Conservation (phyloP, 2,113 vertebrate genomes). For the Candoia aspera region DNA sequence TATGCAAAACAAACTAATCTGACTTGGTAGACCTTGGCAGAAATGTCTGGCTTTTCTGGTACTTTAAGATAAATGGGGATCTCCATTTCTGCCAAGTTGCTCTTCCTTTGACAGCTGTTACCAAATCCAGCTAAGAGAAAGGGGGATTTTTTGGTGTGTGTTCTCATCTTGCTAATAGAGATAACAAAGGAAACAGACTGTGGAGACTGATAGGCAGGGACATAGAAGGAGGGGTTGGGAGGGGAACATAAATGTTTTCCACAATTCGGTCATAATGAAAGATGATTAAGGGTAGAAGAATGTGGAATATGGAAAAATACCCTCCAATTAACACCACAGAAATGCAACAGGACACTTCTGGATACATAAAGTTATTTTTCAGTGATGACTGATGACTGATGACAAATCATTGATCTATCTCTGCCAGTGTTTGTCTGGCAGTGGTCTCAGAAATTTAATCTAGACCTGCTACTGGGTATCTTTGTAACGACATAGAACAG, state of each 20-base stretch:
- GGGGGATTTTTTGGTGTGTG: background rate
- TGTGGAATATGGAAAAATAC: constrained; percentile 24
- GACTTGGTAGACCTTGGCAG: background rate
- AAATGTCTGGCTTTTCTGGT: background rate
- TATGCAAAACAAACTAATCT: background rate
- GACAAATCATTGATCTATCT: background rate
- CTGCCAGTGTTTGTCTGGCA: background rate
- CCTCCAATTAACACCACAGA: background rate
- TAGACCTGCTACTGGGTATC: background rate
- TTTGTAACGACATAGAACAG: background rate
- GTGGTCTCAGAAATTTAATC: background rate
- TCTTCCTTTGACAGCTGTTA: constrained; percentile 14
- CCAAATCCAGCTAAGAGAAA: constrained; percentile 29
- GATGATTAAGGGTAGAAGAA: constrained; percentile 38
- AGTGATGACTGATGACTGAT: background rate
- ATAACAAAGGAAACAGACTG: constrained; percentile 27
- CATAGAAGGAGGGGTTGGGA: constrained; percentile 27
- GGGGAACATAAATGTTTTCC: constrained; percentile 28
- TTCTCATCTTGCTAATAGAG: constrained; percentile 33
- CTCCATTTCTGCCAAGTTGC: background rate
- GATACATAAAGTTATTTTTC: background rate
- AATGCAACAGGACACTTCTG: background rate
- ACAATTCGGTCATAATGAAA: background rate
- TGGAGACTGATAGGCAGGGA: constrained; percentile 40
- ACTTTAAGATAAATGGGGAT: background rate